Conservation (phyloP, 2,113 vertebrate species). For the Mobula hypostoma region DNA sequence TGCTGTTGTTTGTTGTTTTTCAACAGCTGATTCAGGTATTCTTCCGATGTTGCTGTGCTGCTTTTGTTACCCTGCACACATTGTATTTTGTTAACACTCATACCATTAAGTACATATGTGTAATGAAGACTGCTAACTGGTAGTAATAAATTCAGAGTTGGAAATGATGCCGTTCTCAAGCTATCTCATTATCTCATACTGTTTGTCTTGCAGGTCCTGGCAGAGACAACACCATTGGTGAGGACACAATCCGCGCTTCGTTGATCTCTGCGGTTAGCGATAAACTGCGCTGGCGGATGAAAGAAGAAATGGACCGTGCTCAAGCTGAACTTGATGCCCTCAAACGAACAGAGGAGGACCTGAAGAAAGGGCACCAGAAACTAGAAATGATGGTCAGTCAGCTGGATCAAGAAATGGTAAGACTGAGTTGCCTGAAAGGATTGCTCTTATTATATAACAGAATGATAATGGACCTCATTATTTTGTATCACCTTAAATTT, state of each 20-base stretch:
- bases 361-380: slow-evolving; percentile 95
- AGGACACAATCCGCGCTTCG: slow-evolving; percentile 93
- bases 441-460: neutral
- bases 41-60: no score
- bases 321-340: slow-evolving; percentile 93
- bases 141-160: no score
- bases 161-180: no score
- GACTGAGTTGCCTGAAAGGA: slow-evolving; percentile 39
- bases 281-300: slow-evolving; percentile 95
- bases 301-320: slow-evolving; percentile 95
- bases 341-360: slow-evolving; percentile 90
- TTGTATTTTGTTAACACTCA: no score
- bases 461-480: neutral
- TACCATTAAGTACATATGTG: no score
- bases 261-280: slow-evolving; percentile 94
- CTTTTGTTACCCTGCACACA: no score
- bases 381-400: slow-evolving; percentile 93
- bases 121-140: no score
- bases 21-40: no score
- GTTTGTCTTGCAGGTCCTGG: slow-evolving; percentile 64
- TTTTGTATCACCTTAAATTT: neutral
- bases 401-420: slow-evolving; percentile 95
- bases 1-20: no score
- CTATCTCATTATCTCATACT: neutral
- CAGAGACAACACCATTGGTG: slow-evolving; percentile 88